Conservation (phyloP, 2,113 vertebrate species). For the Chloebia gouldiae region DNA sequence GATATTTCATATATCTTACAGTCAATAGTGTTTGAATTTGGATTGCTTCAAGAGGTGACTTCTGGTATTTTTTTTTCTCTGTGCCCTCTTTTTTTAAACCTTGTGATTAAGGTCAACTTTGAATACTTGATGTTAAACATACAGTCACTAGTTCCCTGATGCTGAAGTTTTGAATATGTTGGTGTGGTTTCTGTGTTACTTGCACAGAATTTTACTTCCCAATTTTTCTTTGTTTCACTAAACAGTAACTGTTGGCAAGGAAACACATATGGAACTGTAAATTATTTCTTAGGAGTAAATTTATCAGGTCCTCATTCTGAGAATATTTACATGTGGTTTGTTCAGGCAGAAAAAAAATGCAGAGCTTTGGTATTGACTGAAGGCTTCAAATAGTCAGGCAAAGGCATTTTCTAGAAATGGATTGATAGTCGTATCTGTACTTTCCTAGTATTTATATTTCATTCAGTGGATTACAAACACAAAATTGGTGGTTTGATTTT, state of each 20-base stretch:
- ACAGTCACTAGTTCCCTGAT: neutral
- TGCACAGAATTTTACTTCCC: neutral
- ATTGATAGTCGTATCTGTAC: neutral
- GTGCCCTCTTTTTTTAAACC: neutral
- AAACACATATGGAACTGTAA: slow-evolving; percentile 66
- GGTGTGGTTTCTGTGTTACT: slow-evolving; percentile 2
- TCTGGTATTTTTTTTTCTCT: neutral
- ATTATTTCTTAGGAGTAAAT: slow-evolving; percentile 64
- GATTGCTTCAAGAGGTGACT: neutral
- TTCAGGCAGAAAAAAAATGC: slow-evolving; percentile 30
- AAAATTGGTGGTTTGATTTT: neutral
- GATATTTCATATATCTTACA: neutral
- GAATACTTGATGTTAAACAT: neutral
- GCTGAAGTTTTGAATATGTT: neutral
- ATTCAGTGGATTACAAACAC: neutral
- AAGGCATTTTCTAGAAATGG: slow-evolving; percentile 47
- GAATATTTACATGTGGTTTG: slow-evolving; percentile 39
- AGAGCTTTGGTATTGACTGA: neutral
- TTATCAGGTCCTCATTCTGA: slow-evolving; percentile 60
- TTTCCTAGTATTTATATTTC: slow-evolving; percentile 23
- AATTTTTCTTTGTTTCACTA: slow-evolving; percentile 31
- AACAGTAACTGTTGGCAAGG: slow-evolving; percentile 50
- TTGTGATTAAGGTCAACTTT: neutral
- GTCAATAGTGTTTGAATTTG: neutral
- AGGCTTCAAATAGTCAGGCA: slow-evolving; percentile 11